Percentiles rank a stretch among this genome's conserved stretches.
Evolutionary conservation across 2,113 vertebrate species (phyloP).

Genomic region (Sisor rabdophorus): DNA sequence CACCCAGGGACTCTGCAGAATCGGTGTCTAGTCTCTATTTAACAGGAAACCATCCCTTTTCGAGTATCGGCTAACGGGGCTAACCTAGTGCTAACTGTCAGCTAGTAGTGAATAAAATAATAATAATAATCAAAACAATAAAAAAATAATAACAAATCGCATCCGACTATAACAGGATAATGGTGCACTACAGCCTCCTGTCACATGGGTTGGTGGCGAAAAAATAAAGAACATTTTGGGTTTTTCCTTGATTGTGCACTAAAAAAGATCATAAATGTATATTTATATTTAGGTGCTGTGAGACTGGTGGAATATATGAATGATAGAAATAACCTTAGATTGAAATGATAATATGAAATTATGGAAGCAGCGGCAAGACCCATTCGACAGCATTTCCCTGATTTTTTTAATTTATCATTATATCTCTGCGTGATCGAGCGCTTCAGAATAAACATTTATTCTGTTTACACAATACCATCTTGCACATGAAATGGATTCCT

Average conservation of each 20-base stretch:
- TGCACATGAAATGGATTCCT: background rate
- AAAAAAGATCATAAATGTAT: background rate
- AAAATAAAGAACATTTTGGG: no score
- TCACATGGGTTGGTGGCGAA: background rate
- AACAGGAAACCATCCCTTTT: constrained; percentile 51
- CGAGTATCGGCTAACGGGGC: constrained; percentile 51
- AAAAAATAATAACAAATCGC: constrained; percentile 6
- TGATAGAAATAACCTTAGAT: background rate
- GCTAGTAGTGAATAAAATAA: constrained; percentile 49
- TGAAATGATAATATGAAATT: background rate
- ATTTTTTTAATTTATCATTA: background rate
- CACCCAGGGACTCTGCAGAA: constrained; percentile 82
- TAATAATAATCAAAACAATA: background rate
- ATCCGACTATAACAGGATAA: constrained; percentile 43
- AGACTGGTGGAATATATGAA: background rate
- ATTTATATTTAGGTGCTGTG: background rate
- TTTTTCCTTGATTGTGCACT: background rate
- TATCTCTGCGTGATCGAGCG: no score
- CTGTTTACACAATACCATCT: constrained; percentile 1
- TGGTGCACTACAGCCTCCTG: constrained; percentile 6
- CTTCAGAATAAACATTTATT: constrained; percentile 15
- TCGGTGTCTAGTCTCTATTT: constrained; percentile 56
- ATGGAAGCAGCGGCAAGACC: background rate
- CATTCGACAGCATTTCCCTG: background rate
- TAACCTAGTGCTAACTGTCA: constrained; percentile 55